Base-by-base conservation (phyloP, 1,140 invertebrate genomes). In the Euschistus heros region DNA sequence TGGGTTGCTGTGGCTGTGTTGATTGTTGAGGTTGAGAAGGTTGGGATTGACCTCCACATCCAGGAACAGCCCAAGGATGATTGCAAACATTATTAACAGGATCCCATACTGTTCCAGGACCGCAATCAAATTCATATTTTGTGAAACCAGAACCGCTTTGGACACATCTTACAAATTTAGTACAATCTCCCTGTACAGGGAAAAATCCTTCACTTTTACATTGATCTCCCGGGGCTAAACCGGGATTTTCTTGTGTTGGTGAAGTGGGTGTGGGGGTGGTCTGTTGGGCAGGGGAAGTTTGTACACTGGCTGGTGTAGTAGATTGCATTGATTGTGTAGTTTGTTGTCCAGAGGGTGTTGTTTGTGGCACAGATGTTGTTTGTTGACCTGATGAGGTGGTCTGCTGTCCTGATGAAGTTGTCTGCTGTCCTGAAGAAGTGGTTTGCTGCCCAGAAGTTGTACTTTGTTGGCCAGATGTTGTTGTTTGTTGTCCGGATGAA, bases 131-230 rank as follows among this genome's bases (percentile, higher is more conserved):
- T 30, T 76, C 73, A 67, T 78, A 79, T 70, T 73, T 74, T 42
- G 72, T 74, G 64, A 72, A 78, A 10, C 76, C 76, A 13, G 72
- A 71, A 68, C 75, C 75, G 30, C 69, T 71, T 67, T 74, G 74
- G 15, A 73, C 73, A 69, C 76, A 78, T 18, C 77, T 69, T 62
- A 74, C 74, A 65, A 78, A 79, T 64, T 75, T 76, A 50, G 70
- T 73, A 66, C 77, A 79, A 63, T 77, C 72, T 17, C 74, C 72
- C 54, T 76, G 69, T 66, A 77, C 69, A 22, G 75, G 72, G 71
- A 78, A 79, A 70, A 83, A 85, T 47, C 83, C 83, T 76, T 86
- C 84, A 64, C 71, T 63, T 63, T 66, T 68, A 68, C 82, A 83
- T 22, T 67, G 60, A 15, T 46, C 52, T 30, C 50, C 42, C 3